Base-by-base conservation (phyloP, 2,888 invertebrate species). In the Cosmorhoe ocellata region DNA sequence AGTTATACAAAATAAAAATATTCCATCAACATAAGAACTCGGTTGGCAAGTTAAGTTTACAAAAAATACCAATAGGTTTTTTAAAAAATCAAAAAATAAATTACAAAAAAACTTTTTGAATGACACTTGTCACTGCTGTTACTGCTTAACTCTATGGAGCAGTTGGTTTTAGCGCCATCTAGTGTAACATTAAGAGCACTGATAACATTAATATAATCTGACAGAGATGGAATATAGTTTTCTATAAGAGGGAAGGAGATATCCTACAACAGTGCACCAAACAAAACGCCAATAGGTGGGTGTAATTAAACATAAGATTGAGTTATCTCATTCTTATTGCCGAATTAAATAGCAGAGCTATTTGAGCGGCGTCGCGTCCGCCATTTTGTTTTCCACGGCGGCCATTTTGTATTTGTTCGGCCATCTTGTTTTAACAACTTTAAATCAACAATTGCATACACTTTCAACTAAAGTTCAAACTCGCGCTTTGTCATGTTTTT, bases 21-120 rank as follows among this genome's bases (percentile, higher is more conserved):
- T 59, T 64, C 61, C 61, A 61, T 59, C 61, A 49, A 71, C 69
- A 78, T 73, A 79, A 76, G 74, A 76, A 66, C 59, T 61, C 67
- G 18, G 18, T 69, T 79, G 82, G 82, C 82, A 82, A 81, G 82
- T 75, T 64, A 66, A 65, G 56, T 65, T 63, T 60, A 60, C 11
- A 64, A 64, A 63, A 66, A 64, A 64, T 47, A 60, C 48, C 40
- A 52, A 56, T 51, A 26, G 45, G 46, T 50, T 56, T 49, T 49
- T n/a, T n/a, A 18, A 27, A 41, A 51, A 46, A 45, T 18, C 18
- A 55, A 59, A 59, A 59, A 61, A 61, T 58, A 62, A 64, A 66
- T 55, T 12, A 38, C 12, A 59, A 56, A 52, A 59, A 50, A 58
- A 48, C 27, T 47, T 24, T 46, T 51, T 47, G 51, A 52, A 50